These are phyloP conservation scores for Stomorhina lunata DNA, from an alignment of 2,888 invertebrate species.

Conservation along the genomic window DNA sequence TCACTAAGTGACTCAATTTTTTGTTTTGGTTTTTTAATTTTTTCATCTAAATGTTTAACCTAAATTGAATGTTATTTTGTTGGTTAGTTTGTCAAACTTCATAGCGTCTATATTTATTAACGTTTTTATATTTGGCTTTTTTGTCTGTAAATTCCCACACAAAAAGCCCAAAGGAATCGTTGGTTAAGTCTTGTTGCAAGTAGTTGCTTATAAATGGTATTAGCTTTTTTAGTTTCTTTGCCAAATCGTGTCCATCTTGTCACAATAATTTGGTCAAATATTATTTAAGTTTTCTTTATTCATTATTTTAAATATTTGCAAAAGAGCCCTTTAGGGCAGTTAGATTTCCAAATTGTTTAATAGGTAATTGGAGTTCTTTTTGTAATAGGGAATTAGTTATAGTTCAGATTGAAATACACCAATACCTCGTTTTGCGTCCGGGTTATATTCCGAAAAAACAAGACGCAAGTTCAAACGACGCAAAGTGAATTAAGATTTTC, in stretches of 20 bases:
- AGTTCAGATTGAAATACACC: not conserved
- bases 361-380: not conserved
- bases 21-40: not conserved
- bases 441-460: no score
- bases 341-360: not conserved
- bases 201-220: not conserved
- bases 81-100: conserved; percentile 17
- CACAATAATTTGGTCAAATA: conserved; percentile 18
- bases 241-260: conserved; percentile 51
- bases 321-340: not conserved
- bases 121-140: not conserved
- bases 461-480: no score
- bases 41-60: conserved; percentile 37
- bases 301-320: not conserved
- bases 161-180: conserved; percentile 1
- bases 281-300: not conserved
- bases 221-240: not conserved
- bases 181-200: not conserved
- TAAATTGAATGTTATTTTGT: conserved; percentile 37
- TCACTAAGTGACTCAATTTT: conserved; percentile 58
- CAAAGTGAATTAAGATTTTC: no score
- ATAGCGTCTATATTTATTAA: not conserved
- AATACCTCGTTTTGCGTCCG: no score
- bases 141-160: conserved; percentile 40
- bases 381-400: not conserved